Evolutionary conservation across 1,140 invertebrate genomes (phyloP).

Genomic region (Phymorhynchus buccinoides): DNA sequence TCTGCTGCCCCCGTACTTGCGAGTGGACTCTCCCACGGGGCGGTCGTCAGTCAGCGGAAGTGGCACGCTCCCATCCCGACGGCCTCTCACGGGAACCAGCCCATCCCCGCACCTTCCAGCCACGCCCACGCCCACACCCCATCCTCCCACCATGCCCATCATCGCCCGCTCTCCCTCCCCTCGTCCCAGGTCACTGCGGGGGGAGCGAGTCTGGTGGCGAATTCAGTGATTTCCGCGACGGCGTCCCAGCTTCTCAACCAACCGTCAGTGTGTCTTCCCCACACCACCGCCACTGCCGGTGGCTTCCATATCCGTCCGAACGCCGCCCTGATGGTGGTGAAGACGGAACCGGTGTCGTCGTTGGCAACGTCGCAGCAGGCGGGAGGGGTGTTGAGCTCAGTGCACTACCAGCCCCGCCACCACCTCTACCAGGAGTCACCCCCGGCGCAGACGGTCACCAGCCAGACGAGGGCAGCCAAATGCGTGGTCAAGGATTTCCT

Average conservation of each 20-base stretch:
- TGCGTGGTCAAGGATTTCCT: slow-evolving; percentile 31
- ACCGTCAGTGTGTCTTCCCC: not conserved
- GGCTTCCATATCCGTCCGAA: not conserved
- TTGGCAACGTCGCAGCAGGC: too few relatives aligned
- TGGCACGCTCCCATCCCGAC: not conserved
- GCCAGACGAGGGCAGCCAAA: slow-evolving; percentile 18
- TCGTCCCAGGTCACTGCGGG: not conserved
- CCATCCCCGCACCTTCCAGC: slow-evolving; percentile 29
- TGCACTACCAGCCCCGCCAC: slow-evolving; percentile 27
- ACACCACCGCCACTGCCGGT: too few relatives aligned
- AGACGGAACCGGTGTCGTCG: not conserved
- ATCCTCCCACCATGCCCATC: not conserved
- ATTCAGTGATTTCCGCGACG: not conserved
- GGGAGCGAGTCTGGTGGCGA: not conserved
- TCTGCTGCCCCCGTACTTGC: not conserved
- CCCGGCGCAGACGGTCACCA: slow-evolving; percentile 33
- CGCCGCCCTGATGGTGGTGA: not conserved
- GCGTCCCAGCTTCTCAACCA: not conserved
- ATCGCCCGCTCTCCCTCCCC: not conserved
- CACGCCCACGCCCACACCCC: slow-evolving; percentile 11
- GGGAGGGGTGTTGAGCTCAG: not conserved
- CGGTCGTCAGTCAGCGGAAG: not conserved
- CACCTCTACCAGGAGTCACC: slow-evolving; percentile 5
- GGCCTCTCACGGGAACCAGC: slow-evolving; percentile 8
- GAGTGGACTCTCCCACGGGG: not conserved